These are phyloP conservation scores for Aleiodes leptofemur DNA, from an alignment of 2,888 invertebrate genomes.

Conservation along the genomic window DNA sequence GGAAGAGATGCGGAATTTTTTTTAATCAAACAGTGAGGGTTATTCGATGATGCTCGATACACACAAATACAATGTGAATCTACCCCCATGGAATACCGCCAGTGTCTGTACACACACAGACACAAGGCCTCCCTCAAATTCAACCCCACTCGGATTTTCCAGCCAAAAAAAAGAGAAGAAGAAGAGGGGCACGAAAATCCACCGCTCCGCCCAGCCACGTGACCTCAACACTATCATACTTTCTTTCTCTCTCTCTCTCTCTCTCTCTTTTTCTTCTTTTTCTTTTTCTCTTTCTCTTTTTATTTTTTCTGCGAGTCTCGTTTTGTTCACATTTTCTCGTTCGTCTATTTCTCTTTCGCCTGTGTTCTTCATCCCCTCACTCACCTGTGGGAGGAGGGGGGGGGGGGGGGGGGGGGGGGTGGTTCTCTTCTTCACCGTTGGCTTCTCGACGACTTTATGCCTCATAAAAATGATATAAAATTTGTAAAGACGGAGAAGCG, in stretches of 20 bases:
- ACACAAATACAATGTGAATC: constrained; percentile 17
- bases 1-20: constrained; percentile 55
- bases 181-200: constrained; percentile 24
- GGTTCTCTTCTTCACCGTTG: constrained; percentile 59
- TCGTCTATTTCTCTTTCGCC: constrained; percentile 52
- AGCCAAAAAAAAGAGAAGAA: background rate
- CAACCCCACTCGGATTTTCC: background rate
- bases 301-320: constrained; percentile 46
- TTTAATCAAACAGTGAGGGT: constrained; percentile 65
- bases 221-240: constrained; percentile 11
- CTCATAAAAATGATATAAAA: constrained; percentile 75
- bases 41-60: constrained; percentile 61
- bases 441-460: constrained; percentile 74
- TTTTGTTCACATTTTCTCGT: constrained; percentile 47
- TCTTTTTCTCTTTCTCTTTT: no score
- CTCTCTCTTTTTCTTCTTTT: no score
- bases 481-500: constrained; percentile 72
- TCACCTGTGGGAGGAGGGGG: constrained; percentile 42
- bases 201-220: constrained; percentile 43
- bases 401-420: constrained; percentile 36
- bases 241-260: constrained; percentile 36
- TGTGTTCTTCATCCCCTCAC: constrained; percentile 29
- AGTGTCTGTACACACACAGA: background rate
- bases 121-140: constrained; percentile 1
- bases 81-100: constrained; percentile 23